Evolutionary conservation across 2,113 vertebrate species (phyloP).

Genomic region (Alexandromys fortis): DNA sequence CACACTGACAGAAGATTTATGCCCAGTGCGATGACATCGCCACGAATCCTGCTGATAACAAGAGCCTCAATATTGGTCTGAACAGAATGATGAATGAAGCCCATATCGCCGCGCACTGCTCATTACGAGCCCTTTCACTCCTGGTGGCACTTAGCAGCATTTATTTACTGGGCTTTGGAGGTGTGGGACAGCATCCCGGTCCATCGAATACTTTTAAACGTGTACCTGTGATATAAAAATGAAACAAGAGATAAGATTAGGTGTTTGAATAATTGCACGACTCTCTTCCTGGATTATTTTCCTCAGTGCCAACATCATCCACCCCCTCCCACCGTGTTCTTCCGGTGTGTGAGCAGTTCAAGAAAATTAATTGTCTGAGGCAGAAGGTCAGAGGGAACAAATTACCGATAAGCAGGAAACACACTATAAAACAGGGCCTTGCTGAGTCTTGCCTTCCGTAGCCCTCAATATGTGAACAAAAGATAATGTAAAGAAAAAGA

Average conservation of each 20-base stretch:
- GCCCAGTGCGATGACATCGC: conserved; percentile 91
- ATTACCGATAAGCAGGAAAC: conserved; percentile 88
- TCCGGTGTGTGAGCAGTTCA: conserved; percentile 81
- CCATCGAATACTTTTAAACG: conserved; percentile 86
- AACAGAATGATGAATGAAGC: conserved; percentile 94
- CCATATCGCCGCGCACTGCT: conserved; percentile 93
- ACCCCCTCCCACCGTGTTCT: conserved; percentile 76
- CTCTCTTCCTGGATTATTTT: conserved; percentile 89
- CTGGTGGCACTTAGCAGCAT: conserved; percentile 90
- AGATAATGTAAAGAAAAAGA: conserved; percentile 83
- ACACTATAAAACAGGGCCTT: conserved; percentile 85
- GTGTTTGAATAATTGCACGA: conserved; percentile 87
- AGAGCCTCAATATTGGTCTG: conserved; percentile 91
- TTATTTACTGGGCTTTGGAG: conserved; percentile 86
- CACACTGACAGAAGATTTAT: conserved; percentile 96
- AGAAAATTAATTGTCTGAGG: conserved; percentile 90
- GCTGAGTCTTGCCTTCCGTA: conserved; percentile 76
- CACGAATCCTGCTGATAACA: conserved; percentile 97
- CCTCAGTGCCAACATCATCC: conserved; percentile 88
- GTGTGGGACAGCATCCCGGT: conserved; percentile 84
- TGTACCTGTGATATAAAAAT: conserved; percentile 88
- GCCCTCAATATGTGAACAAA: conserved; percentile 81
- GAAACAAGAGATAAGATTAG: conserved; percentile 90
- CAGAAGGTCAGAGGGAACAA: conserved; percentile 89
- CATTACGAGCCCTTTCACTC: conserved; percentile 90